phyloP scores from a whole-genome alignment of 2,113 vertebrate species.

The Thalassarche chlororhynchos region DNA sequence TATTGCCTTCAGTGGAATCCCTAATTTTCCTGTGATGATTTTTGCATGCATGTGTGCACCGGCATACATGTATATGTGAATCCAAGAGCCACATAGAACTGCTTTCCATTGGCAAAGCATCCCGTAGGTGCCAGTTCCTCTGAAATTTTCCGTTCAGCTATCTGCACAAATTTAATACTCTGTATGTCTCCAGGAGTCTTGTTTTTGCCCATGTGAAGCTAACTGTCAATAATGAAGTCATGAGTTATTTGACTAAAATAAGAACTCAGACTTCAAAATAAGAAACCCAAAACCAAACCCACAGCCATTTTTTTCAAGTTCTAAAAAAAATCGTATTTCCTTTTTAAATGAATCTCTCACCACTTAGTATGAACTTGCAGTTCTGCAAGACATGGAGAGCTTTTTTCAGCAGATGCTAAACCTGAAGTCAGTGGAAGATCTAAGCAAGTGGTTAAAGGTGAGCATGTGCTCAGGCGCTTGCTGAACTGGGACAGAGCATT shows the following conservation, averaged over 20 bases:
- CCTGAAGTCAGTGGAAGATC: background rate
- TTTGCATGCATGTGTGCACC: background rate
- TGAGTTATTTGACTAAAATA: constrained; percentile 42
- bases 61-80: background rate
- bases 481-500: background rate
- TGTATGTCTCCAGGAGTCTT: background rate
- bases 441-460: background rate
- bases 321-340: background rate
- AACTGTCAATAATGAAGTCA: constrained; percentile 9
- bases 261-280: constrained; percentile 28
- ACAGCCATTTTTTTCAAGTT: background rate
- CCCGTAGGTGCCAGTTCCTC: background rate
- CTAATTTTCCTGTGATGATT: background rate
- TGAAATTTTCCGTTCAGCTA: constrained; percentile 22
- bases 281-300: constrained; percentile 42
- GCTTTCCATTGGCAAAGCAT: background rate
- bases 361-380: background rate
- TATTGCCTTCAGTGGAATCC: background rate
- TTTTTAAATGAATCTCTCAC: constrained; percentile 20
- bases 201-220: constrained; percentile 27
- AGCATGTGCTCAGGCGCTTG: background rate
- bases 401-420: constrained; percentile 3
- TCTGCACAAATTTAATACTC: background rate
- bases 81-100: background rate
- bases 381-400: background rate